Evolutionary conservation across 2,888 invertebrate genomes (phyloP).

Genomic region (Griposia aprilina): DNA sequence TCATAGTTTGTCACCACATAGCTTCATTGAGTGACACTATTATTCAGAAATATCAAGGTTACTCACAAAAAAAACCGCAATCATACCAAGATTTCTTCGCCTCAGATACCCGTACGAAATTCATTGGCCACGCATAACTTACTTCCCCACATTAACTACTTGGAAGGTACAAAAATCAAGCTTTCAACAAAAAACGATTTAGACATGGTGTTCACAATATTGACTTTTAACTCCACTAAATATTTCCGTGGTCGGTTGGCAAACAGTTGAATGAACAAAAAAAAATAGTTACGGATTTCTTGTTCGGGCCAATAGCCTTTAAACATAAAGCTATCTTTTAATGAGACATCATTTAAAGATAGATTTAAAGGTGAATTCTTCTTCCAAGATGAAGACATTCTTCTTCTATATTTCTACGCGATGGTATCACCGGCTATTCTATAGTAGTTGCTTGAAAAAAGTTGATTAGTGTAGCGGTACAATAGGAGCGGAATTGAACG

Average conservation of each 20-base stretch:
- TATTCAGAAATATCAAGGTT: constrained; percentile 47
- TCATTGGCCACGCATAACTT: constrained; percentile 62
- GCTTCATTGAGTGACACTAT: constrained; percentile 23
- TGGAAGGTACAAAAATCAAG: constrained; percentile 56
- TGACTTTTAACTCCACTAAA: constrained; percentile 59
- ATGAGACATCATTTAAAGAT: no score
- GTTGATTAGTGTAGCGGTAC: constrained; percentile 8
- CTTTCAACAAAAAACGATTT: constrained; percentile 64
- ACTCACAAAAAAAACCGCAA: constrained; percentile 42
- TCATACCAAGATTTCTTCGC: constrained; percentile 37
- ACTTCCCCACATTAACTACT: constrained; percentile 59
- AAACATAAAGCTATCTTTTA: constrained; percentile 16
- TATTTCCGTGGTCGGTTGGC: constrained; percentile 55
- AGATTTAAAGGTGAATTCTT: no score
- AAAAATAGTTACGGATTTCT: constrained; percentile 55
- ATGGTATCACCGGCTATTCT: neutral
- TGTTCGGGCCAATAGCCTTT: constrained; percentile 58
- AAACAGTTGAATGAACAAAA: constrained; percentile 64
- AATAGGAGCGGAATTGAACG: constrained; percentile 18
- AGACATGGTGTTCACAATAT: constrained; percentile 66
- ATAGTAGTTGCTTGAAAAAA: neutral
- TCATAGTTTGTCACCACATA: neutral
- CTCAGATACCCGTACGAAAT: constrained; percentile 51
- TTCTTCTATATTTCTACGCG: constrained; percentile 34
- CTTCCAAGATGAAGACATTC: no score